Conservation (phyloP, 2,113 vertebrate genomes). For the Corythaeola cristata region DNA sequence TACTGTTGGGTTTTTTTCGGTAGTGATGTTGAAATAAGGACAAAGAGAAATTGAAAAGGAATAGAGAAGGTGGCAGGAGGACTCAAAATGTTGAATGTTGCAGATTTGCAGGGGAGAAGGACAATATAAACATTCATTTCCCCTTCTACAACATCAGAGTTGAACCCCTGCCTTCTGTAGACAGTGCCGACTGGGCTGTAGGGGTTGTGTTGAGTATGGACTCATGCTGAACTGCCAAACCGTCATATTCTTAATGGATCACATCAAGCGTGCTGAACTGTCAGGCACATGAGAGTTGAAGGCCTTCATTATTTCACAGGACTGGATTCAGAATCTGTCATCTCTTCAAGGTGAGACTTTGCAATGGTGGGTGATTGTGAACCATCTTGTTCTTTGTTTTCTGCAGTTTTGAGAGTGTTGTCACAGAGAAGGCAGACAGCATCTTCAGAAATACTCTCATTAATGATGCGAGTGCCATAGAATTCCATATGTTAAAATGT, state of each 20-base stretch:
- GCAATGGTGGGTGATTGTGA: not conserved
- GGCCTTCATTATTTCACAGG: not conserved
- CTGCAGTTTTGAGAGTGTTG: not conserved
- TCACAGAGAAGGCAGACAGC: not conserved
- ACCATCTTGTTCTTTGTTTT: not conserved
- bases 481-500: slow-evolving; percentile 9
- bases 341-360: not conserved
- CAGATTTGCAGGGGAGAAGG: not conserved
- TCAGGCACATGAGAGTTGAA: not conserved
- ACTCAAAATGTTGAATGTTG: not conserved
- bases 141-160: not conserved
- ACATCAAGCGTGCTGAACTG: not conserved
- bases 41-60: not conserved
- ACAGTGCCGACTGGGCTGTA: not conserved
- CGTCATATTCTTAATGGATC: not conserved
- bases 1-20: not conserved
- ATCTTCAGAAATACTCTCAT: not conserved
- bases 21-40: not conserved
- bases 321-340: not conserved
- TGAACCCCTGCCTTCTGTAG: not conserved
- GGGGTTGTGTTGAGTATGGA: not conserved
- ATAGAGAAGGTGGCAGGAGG: not conserved
- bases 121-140: not conserved
- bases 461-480: not conserved
- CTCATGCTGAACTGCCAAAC: not conserved